Conservation (phyloP, 2,797 vertebrate species). For the Nyctibius grandis region DNA sequence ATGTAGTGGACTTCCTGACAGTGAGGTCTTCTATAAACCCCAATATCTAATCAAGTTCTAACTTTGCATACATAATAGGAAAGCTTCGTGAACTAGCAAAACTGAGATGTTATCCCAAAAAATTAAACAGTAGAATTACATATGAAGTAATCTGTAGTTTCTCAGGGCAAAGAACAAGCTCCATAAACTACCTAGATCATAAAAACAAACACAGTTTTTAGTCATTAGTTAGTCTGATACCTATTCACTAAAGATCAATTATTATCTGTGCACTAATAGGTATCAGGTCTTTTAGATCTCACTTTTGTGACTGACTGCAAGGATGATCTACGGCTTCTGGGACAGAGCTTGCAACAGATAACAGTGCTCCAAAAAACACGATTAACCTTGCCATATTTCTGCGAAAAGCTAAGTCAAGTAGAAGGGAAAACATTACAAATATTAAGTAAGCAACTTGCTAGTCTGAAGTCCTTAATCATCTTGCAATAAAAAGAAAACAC, state of each 20-base stretch:
- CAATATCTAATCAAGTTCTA: neutral
- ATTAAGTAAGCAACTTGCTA: neutral
- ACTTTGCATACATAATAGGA: neutral
- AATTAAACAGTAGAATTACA: neutral
- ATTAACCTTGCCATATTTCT: neutral
- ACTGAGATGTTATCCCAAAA: neutral
- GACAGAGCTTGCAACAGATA: neutral
- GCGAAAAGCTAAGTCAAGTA: neutral
- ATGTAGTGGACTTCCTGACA: neutral
- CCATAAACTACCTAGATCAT: neutral
- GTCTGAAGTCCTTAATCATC: neutral
- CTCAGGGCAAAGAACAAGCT: neutral
- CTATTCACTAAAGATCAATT: neutral
- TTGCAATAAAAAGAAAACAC: neutral
- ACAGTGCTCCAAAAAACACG: neutral
- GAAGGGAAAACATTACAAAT: neutral
- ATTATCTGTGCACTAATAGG: neutral
- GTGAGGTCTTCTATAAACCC: neutral
- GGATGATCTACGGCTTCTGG: neutral
- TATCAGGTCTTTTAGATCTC: neutral
- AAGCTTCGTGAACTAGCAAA: neutral
- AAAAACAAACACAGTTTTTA: neutral
- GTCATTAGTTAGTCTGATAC: neutral
- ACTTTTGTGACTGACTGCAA: neutral
- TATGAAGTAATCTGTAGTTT: neutral